Percentiles rank a stretch among this genome's conserved stretches.
phyloP scores from a whole-genome alignment of 2,888 invertebrate genomes.

The Noctua janthina region DNA sequence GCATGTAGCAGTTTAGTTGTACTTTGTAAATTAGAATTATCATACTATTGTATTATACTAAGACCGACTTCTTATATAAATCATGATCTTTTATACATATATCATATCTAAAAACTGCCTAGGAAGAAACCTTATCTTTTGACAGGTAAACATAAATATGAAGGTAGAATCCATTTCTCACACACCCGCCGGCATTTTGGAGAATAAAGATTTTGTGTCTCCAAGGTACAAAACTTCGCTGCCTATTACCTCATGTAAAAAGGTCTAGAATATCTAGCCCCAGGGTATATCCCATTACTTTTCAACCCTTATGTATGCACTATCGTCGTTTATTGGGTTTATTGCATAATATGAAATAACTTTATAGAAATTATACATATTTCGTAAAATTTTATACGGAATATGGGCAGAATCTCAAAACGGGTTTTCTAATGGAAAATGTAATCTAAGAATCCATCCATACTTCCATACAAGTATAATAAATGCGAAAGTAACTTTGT shows the following conservation, averaged over 20 bases:
- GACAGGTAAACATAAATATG: background rate
- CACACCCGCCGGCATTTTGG: background rate
- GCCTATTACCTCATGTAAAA: conserved; percentile 4
- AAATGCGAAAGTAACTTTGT: no score
- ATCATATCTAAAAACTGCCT: background rate
- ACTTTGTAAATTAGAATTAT: no score
- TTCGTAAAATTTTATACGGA: background rate
- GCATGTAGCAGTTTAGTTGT: background rate
- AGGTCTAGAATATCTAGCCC: conserved; percentile 3
- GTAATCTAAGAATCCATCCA: no score
- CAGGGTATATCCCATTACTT: conserved; percentile 11
- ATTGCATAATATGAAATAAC: background rate
- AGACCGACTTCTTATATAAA: background rate
- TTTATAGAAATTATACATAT: background rate
- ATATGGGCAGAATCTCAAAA: background rate
- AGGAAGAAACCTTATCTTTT: background rate
- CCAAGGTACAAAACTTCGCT: background rate
- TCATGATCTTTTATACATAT: background rate
- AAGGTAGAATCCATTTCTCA: background rate
- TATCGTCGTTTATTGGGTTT: conserved; percentile 5
- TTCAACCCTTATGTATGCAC: background rate
- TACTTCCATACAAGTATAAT: no score
- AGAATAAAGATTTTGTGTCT: background rate
- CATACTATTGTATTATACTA: no score
- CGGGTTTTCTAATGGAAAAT: background rate